Base-by-base conservation (phyloP, 2,888 invertebrate genomes). In the Griposia aprilina region DNA sequence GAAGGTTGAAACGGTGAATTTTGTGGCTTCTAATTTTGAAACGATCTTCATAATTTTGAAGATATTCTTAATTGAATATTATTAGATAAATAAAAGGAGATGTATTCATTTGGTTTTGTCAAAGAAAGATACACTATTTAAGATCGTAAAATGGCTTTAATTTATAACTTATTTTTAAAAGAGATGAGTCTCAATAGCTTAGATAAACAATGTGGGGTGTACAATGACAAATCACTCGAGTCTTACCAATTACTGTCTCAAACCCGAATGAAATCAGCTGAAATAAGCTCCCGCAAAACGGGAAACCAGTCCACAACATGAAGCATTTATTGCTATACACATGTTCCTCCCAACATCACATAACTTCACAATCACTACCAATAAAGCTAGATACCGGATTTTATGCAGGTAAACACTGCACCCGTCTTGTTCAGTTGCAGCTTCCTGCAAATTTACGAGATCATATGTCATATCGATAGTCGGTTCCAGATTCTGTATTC, bases 391-490 rank as follows among this genome's bases (percentile, higher is more conserved):
- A 76, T 74, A 77, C 57, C 45, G 45, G 73, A 52, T 83, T 88
- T 88, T 86, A 84, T 73, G 81, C 73, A 80, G 70, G 78, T 73
- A 82, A 83, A 87, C 76, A 77, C 59, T 26, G 78, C 66, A 74
- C 76, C 79, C 71, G 55, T 87, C 88, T 84, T 83, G 89, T 83
- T 77, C 73, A 67, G 80, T 75, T 86, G 80, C 80, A 81, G 79
- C 65, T 74, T 80, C 70, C 74, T 72, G 59, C 65, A 80, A 83
- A 87, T 88, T 86, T 88, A 88, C 89, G 83, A 78, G 81, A 76
- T 72, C 83, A 76, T 89, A 81, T 67, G 83, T 89, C 88, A 89
- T 81, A 82, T 81, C 74, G 86, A 88, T 86, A 89, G 81, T 67
- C 73, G 73, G 69, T 62, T 60, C 60, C 65, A 62, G 76, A 70